These are phyloP conservation scores for Montipora capitata DNA, from an alignment of 92 coral and sea anemone genomes.

Conservation along the genomic window DNA sequence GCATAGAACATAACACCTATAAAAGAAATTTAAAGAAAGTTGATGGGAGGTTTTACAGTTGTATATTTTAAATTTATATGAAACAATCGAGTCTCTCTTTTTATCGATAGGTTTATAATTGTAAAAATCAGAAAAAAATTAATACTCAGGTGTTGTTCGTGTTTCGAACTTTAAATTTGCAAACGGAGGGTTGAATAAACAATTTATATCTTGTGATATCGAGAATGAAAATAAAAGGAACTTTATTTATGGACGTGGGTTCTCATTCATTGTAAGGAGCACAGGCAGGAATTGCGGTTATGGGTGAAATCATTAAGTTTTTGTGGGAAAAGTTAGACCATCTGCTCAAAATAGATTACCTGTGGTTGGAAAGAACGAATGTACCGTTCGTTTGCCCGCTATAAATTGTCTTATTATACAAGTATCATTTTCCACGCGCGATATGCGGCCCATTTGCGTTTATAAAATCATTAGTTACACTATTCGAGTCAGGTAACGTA, in stretches of 20 bases:
- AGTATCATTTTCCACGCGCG: background rate
- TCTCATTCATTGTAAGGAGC: slow-evolving; percentile 20
- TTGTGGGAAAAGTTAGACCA: slow-evolving; percentile 12
- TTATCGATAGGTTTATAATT: background rate
- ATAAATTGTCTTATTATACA: background rate
- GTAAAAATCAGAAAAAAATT: background rate
- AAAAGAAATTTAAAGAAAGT: background rate
- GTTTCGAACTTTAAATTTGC: slow-evolving; percentile 24
- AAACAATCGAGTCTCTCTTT: slow-evolving; percentile 6
- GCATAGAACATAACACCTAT: background rate
- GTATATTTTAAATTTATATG: slow-evolving; percentile 15
- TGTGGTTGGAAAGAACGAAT: background rate
- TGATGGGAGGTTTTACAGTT: slow-evolving; percentile 16
- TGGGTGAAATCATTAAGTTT: slow-evolving; percentile 21
- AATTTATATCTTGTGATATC: slow-evolving; percentile 15
- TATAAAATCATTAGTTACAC: background rate
- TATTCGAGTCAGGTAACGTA: background rate
- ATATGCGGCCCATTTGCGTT: background rate
- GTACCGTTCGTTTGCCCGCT: background rate
- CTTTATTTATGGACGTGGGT: slow-evolving; percentile 35
- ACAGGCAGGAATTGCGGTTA: slow-evolving; percentile 43
- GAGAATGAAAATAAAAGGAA: slow-evolving; percentile 34
- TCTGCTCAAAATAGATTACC: slow-evolving; percentile 7
- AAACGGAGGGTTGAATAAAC: slow-evolving; percentile 24
- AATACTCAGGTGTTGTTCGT: slow-evolving; percentile 13